Conservation (phyloP, 2,888 invertebrate genomes). For the Corythucha ciliata region DNA sequence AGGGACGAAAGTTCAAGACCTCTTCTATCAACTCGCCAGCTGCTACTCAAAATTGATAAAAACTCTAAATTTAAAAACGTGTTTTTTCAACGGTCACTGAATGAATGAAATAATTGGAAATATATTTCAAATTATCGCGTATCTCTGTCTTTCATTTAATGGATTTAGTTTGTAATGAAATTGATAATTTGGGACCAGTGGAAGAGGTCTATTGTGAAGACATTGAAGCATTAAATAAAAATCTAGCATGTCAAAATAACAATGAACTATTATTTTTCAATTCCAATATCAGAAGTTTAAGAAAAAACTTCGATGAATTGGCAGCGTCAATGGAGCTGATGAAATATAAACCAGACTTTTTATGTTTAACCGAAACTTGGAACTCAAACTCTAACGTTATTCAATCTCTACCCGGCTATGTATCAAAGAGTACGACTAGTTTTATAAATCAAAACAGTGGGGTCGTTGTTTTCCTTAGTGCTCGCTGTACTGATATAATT, state of each 20-base stretch:
- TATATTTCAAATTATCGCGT: no score
- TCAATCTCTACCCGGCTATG: neutral
- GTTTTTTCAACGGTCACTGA: conserved; percentile 3
- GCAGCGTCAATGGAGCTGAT: no score
- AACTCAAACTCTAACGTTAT: neutral
- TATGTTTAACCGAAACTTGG: neutral
- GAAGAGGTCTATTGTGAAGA: no score
- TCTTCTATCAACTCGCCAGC: neutral
- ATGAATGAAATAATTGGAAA: no score
- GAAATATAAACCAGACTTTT: no score
- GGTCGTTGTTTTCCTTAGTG: neutral
- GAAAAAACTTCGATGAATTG: conserved; percentile 2
- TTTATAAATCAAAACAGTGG: conserved; percentile 1
- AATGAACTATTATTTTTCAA: neutral
- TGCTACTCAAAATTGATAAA: neutral
- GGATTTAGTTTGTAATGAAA: no score
- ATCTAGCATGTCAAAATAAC: neutral
- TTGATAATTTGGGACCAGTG: no score
- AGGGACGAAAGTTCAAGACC: neutral
- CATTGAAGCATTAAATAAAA: no score
- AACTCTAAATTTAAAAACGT: conserved; percentile 2
- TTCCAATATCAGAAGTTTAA: neutral
- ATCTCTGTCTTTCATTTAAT: no score
- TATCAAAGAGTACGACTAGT: neutral
- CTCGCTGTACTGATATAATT: neutral